Evolutionary conservation across 1,140 invertebrate species (phyloP), one percentile per base, ranked within the genome.

Genomic region (Drosophila leontia): DNA sequence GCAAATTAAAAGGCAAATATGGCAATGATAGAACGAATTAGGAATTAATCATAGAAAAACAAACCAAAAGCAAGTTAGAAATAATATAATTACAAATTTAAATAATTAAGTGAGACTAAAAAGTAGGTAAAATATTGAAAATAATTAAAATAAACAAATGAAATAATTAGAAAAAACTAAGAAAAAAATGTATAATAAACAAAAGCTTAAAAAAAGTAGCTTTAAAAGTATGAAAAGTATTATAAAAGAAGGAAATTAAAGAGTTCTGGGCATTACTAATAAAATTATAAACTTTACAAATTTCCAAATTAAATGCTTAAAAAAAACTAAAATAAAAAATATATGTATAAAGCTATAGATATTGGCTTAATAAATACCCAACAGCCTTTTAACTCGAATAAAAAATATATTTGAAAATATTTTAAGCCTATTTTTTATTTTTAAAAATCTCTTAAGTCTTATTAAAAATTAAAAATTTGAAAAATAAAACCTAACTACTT

Each of bases 1-100:
- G 8, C 19, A 55, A 34, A 32, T 32, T 58, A 55, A 26, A 15
- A 42, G 11, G 12, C 26, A 29, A 56, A 58, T 63, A 59, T 32
- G 13, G 7, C 39, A 39, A 17, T 12, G 19, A 0, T 7, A 13
- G 39, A 0, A 29, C 9, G 32, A 45, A 58, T 58, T 44, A 32
- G 19, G 32, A 19, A 7, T n/a, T 23, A 59, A 59, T 23, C 41
- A 23, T 13, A 2, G 12, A 39, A n/a, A n/a, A 26, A 47, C 11
- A n/a, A 26, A 26, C 0, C 13, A 8, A n/a, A 15, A 19, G 7
- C 5, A 56, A 39, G 8, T 34, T 23, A 1, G 15, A 12, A 12
- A 34, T 15, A 13, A 34, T 23, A 13, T 32, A 74, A 67, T 78
- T 58, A 47, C 57, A 48, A 50, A 44, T 34, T 23, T 11, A 19